Conservation (phyloP, 2,113 vertebrate species). For the Kryptolebias marmoratus region DNA sequence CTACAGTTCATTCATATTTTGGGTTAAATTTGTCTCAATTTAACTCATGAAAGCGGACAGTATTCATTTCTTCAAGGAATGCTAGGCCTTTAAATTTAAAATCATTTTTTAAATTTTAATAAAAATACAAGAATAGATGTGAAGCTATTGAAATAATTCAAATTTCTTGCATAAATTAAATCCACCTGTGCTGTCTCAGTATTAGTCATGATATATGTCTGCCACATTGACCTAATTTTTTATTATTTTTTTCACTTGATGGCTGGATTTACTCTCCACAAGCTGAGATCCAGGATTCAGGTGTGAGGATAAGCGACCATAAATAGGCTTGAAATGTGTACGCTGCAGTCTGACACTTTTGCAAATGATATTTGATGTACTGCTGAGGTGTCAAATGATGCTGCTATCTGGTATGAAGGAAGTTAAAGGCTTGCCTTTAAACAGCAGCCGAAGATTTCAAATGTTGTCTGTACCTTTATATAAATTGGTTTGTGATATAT, state of each 20-base stretch:
- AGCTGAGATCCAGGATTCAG: slow-evolving; percentile 21
- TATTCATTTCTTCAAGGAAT: too few relatives aligned
- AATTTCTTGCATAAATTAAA: background rate
- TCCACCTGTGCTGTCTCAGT: background rate
- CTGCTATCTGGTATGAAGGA: slow-evolving; percentile 2
- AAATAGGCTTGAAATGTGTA: slow-evolving; percentile 38
- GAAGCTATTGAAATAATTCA: background rate
- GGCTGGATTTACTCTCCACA: background rate
- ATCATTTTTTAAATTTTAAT: too few relatives aligned
- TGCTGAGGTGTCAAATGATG: slow-evolving; percentile 38
- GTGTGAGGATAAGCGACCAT: slow-evolving; percentile 34
- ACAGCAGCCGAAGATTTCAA: slow-evolving; percentile 1
- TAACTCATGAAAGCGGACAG: too few relatives aligned
- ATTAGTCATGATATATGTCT: slow-evolving; percentile 4
- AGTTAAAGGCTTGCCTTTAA: background rate
- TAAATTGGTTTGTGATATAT: background rate
- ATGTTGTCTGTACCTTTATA: background rate
- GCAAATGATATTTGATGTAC: slow-evolving; percentile 44
- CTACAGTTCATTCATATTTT: too few relatives aligned
- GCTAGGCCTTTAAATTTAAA: too few relatives aligned
- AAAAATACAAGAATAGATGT: too few relatives aligned
- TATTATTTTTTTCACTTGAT: background rate
- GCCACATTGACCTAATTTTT: slow-evolving; percentile 18
- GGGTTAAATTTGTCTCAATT: too few relatives aligned
- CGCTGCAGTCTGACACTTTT: slow-evolving; percentile 27